Base-by-base conservation (phyloP, 2,797 vertebrate species). In the Lepus townsendii region DNA sequence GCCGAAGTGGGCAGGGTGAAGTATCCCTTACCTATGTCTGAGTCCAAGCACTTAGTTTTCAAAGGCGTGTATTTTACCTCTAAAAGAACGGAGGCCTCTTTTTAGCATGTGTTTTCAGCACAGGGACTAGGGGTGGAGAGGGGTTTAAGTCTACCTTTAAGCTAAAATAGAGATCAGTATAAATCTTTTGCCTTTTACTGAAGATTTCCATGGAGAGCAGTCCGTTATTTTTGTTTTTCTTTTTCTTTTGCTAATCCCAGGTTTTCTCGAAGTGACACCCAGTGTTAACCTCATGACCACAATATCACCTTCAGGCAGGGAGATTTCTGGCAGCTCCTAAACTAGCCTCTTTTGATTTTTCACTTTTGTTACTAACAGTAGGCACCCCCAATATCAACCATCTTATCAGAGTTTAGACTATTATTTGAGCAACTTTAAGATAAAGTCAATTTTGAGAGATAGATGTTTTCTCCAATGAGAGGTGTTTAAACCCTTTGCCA, bases 241-340 rank as follows among this genome's bases (percentile, higher is more conserved):
- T 60, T 38, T 30, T 14, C 14, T 84, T 87, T 76, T 96, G 77
- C 95, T 95, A 97, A 97, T 52, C 83, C 90, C 84, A 94, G 12
- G 66, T 78, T 69, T 47, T 89, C 92, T 93, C 86, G 17, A 75
- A 93, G 32, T 71, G 65, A 65, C 73, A 92, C 42, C 75, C 52
- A 77, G 71, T 73, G 62, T 90, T 96, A 97, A 95, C 95, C 26
- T 94, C 76, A 72, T 89, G 90, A 26, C 32, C 93, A 35, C 88
- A 95, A 69, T 88, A 86, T 50, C 85, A 62, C 52, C 76, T 94
- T 97, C 62, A 87, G 72, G 79, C 47, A 75, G 94, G 54, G 32
- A 92, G 72, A 83, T 78, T 97, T 88, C 95, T 35, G 87, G 66
- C 38, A 85, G 68, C 12, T 85, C 83, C 86, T 82, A 84, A 84